Evolutionary conservation across 2,113 vertebrate species (phyloP), one percentile per base, ranked within the genome.

Genomic region (Calypte anna): DNA sequence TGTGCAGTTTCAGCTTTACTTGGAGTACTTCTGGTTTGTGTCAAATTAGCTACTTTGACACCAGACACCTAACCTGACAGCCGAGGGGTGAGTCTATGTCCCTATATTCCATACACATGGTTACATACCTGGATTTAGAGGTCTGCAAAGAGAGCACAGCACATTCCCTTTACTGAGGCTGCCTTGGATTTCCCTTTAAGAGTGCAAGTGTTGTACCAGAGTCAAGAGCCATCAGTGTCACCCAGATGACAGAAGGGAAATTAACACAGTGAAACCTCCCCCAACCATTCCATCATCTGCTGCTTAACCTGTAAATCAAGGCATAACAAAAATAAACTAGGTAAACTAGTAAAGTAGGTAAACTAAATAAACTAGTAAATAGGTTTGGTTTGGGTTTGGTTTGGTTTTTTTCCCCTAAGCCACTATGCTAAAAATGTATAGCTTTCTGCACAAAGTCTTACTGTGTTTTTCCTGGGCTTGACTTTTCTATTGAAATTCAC

Each of bases 401-500:
- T 38, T 38, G 40, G 40, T 36, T 75, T 25, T 12, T 28, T 31
- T 62, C 20, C 24, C 40, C 13, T 40, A 14, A 16, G 31, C 44
- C 43, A 6, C 13, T 9, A 0, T 28, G 20, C 7, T 46, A 76
- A 16, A 1, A 1, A 55, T 66, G 58, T 43, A 8, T 3, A 13
- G 27, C 21, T 74, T 62, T 46, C 46, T 77, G 73, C 53, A 46
- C 27, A 61, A 63, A 73, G 16, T 14, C 66, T 36, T 23, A 31
- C 0, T 50, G 5, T 12, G 6, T 24, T 74, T 76, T 80, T 53
- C 48, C 31, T 7, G 3, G 16, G 30, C 30, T 82, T 53, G 59
- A 8, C 6, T 20, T 40, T 92, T 69, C 24, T 43, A 20, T 5
- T 4, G 10, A 46, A 73, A 55, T 28, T 74, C 24, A 38, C 2